Conservation (phyloP, 2,888 invertebrate genomes). For the Meiosimyza platycephala region DNA sequence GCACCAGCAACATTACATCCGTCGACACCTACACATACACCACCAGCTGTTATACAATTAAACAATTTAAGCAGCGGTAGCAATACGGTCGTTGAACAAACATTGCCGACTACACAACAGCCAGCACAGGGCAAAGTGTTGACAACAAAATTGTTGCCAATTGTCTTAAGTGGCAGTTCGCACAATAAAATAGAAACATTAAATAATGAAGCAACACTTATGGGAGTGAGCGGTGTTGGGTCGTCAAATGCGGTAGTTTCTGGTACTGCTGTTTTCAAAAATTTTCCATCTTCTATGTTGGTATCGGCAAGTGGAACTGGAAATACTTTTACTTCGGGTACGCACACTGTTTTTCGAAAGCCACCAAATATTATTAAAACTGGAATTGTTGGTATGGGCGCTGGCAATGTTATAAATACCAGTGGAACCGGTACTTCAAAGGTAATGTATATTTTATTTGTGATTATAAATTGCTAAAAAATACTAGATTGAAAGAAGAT, state of each 20-base stretch:
- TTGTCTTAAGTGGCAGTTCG: slow-evolving; percentile 41
- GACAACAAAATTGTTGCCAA: slow-evolving; percentile 53
- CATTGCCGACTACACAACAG: slow-evolving; percentile 34
- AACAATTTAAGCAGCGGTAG: slow-evolving; percentile 42
- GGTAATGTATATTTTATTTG: slow-evolving; percentile 20
- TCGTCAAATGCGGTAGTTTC: slow-evolving; percentile 31
- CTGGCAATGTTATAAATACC: slow-evolving; percentile 16
- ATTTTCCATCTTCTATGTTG: slow-evolving; percentile 44
- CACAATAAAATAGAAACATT: slow-evolving; percentile 41
- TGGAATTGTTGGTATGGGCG: slow-evolving; percentile 36
- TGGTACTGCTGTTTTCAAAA: slow-evolving; percentile 43
- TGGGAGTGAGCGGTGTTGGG: slow-evolving; percentile 16
- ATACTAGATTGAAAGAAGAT: too few species aligned
- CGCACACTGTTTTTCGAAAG: slow-evolving; percentile 50
- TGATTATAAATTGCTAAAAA: too few species aligned
- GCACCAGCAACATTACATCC: slow-evolving; percentile 14
- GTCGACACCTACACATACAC: slow-evolving; percentile 47
- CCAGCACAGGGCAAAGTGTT: slow-evolving; percentile 52
- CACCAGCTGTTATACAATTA: slow-evolving; percentile 51
- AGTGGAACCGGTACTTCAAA: slow-evolving; percentile 20
- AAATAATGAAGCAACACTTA: slow-evolving; percentile 43
- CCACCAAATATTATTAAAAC: slow-evolving; percentile 50
- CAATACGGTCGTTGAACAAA: slow-evolving; percentile 8
- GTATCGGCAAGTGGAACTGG: slow-evolving; percentile 41
- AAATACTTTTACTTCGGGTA: slow-evolving; percentile 41